phyloP scores from a whole-genome alignment of 2,113 vertebrate species.

The Entomyzon cyanotis region DNA sequence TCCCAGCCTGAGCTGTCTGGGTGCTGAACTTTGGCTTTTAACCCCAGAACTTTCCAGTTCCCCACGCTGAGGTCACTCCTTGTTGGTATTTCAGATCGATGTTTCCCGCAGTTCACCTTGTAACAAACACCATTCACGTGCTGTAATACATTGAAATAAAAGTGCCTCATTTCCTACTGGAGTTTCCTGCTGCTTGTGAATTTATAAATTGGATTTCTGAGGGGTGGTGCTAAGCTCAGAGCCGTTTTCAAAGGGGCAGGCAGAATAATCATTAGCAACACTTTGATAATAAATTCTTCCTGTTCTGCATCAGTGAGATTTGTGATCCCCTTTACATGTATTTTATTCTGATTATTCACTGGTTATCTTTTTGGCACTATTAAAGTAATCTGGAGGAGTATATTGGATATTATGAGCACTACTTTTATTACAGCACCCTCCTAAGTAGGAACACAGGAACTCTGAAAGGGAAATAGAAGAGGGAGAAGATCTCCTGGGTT shows the following conservation, averaged over 20 bases:
- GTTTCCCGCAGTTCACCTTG: background rate
- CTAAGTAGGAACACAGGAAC: slow-evolving; percentile 37
- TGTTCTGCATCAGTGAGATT: slow-evolving; percentile 55
- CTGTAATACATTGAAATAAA: background rate
- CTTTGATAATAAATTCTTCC: slow-evolving; percentile 48
- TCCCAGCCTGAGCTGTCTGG: background rate
- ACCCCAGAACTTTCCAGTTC: background rate
- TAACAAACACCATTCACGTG: background rate
- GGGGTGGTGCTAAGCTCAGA: slow-evolving; percentile 1
- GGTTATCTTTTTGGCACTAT: slow-evolving; percentile 33
- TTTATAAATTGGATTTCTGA: slow-evolving; percentile 55
- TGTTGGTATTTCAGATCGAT: background rate
- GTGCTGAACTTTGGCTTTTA: background rate
- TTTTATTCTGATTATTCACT: slow-evolving; percentile 41
- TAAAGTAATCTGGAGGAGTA: slow-evolving; percentile 33
- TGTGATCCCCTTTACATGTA: slow-evolving; percentile 21
- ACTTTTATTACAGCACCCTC: background rate
- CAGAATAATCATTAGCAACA: slow-evolving; percentile 39
- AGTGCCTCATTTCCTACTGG: slow-evolving; percentile 42
- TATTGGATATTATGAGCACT: background rate
- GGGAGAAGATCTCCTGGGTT: slow-evolving; percentile 16
- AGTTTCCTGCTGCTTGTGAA: slow-evolving; percentile 25
- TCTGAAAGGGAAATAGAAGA: background rate
- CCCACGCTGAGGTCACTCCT: background rate
- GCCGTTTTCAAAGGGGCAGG: slow-evolving; percentile 28